Conservation (phyloP, 2,797 vertebrate species). For the Alosa sapidissima region DNA sequence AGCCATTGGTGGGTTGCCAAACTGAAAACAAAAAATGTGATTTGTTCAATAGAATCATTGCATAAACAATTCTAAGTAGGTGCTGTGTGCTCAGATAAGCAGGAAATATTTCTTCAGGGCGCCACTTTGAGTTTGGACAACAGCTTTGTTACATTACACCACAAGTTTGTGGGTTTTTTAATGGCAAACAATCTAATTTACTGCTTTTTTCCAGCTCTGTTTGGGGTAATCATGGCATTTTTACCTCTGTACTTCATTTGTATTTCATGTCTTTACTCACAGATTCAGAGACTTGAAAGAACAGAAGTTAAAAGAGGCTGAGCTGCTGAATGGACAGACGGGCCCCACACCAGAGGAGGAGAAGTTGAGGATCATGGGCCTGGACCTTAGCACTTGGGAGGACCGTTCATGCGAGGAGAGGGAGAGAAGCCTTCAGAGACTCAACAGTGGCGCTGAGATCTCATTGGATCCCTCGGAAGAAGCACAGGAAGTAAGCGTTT, state of each 20-base stretch:
- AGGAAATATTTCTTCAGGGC: constrained; percentile 38
- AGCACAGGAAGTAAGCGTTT: constrained; percentile 28
- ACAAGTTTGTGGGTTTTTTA: neutral
- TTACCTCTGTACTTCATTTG: neutral
- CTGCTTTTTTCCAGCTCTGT: neutral
- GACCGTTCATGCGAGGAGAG: constrained; percentile 77
- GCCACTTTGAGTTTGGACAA: constrained; percentile 27
- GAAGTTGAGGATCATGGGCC: constrained; percentile 70
- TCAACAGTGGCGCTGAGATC: constrained; percentile 47
- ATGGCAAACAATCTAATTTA: neutral
- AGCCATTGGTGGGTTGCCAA: neutral
- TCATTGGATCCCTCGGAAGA: constrained; percentile 5
- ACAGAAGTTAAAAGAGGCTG: constrained; percentile 67
- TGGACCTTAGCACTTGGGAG: constrained; percentile 87
- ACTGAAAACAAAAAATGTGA: constrained; percentile 9
- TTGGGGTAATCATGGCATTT: neutral
- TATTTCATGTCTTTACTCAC: constrained; percentile 38
- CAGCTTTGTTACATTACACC: constrained; percentile 21
- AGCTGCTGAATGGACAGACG: constrained; percentile 72
- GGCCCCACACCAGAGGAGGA: constrained; percentile 61
- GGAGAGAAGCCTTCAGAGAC: constrained; percentile 70
- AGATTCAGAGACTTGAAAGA: constrained; percentile 81
- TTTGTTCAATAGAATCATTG: constrained; percentile 25
- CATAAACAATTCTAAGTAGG: constrained; percentile 62
- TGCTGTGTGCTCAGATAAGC: constrained; percentile 62